A percentile compares a stretch with the other conserved stretches of the same genome.
These are phyloP conservation scores for Synanthedon formicaeformis DNA, from an alignment of 2,888 invertebrate genomes.

Conservation along the genomic window DNA sequence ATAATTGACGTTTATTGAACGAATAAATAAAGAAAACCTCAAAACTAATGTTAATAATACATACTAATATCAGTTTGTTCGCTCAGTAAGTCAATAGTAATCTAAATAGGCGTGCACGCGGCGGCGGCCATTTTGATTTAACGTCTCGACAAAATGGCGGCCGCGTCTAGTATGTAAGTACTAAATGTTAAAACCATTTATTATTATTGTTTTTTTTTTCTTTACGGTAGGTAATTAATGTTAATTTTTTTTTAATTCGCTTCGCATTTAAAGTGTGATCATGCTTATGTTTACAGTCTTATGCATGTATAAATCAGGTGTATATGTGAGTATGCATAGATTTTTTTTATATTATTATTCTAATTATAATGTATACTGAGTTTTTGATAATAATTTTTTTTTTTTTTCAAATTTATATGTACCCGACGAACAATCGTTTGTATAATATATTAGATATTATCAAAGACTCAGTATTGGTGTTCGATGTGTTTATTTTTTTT, in stretches of 20 bases:
- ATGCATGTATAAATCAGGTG: conserved; percentile 60
- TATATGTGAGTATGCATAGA: conserved; percentile 65
- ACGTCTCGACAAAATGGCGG: conserved; percentile 46
- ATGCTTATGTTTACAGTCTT: conserved; percentile 62
- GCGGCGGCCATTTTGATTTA: conserved; percentile 47
- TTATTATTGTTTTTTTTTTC: conserved; percentile 38
- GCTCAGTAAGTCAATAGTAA: conserved; percentile 10
- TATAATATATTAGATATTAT: neutral
- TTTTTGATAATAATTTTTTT: conserved; percentile 32
- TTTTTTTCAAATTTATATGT: too few species aligned
- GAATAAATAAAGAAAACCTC: too few species aligned
- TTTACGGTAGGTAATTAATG: conserved; percentile 37
- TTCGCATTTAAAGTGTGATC: conserved; percentile 67
- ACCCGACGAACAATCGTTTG: too few species aligned
- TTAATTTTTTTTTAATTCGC: conserved; percentile 48
- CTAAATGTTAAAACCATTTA: conserved; percentile 45
- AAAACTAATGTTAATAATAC: too few species aligned
- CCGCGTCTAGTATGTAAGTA: conserved; percentile 53
- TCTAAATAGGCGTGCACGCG: conserved; percentile 28
- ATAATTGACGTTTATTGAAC: too few species aligned
- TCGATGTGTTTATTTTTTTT: neutral
- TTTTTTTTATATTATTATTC: conserved; percentile 34
- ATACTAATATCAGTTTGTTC: conserved; percentile 5
- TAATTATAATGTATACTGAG: conserved; percentile 36
- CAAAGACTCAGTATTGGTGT: neutral